Percentiles rank a stretch among this genome's conserved stretches.
Evolutionary conservation across 2,888 invertebrate genomes (phyloP).

Genomic region (Tetropium fuscum): DNA sequence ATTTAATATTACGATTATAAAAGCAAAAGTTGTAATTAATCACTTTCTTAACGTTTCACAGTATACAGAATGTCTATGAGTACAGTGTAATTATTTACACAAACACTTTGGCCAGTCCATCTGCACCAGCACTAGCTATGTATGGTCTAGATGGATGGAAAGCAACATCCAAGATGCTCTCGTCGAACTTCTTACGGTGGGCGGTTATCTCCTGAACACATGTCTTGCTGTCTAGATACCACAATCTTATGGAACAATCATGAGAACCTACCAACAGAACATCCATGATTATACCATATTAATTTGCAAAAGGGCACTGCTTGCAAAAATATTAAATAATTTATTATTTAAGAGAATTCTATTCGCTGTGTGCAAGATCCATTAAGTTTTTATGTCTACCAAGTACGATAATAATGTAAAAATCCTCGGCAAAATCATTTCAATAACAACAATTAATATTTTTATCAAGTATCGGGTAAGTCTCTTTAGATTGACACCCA

Average conservation of each 20-base stretch:
- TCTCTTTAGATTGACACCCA: too few species aligned
- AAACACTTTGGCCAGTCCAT: conserved; percentile 99
- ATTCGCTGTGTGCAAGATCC: too few species aligned
- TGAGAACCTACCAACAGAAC: conserved; percentile 70
- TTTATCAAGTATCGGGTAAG: too few species aligned
- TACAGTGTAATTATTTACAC: conserved; percentile 69
- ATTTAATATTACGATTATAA: conserved; percentile 34
- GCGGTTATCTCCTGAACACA: conserved; percentile 99
- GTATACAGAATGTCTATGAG: conserved; percentile 6
- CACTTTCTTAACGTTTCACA: conserved; percentile 34
- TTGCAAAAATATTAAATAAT: too few species aligned
- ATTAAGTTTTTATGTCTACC: too few species aligned
- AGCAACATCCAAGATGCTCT: conserved; percentile 98
- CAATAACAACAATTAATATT: too few species aligned
- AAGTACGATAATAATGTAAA: too few species aligned
- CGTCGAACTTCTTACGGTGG: conserved; percentile 99
- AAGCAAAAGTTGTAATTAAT: conserved; percentile 36
- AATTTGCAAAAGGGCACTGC: too few species aligned
- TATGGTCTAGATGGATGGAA: conserved; percentile 99
- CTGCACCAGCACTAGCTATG: conserved; percentile 99
- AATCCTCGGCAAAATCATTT: too few species aligned
- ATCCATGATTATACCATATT: too few species aligned
- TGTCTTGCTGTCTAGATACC: conserved; percentile 99
- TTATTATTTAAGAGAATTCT: too few species aligned
- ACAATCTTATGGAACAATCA: conserved; percentile 98